Percentiles rank a stretch among this genome's conserved stretches.
These are phyloP conservation scores for Tetragonula clypearis DNA, from an alignment of 1,140 invertebrate species.

Conservation along the genomic window DNA sequence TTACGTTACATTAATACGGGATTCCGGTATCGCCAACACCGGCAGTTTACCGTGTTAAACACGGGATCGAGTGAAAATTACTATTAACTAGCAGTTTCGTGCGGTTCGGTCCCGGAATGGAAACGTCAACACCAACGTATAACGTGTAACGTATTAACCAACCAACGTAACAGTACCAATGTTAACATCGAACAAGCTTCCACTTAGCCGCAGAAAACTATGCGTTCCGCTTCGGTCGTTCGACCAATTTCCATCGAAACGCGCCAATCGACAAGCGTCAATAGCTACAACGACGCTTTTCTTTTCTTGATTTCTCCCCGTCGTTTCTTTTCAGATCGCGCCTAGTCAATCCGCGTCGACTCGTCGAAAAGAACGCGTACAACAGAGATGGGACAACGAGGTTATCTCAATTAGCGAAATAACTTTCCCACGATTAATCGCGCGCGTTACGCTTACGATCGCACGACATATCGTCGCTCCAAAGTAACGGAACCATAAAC, in stretches of 20 bases:
- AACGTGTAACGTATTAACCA: background rate
- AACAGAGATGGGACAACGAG: background rate
- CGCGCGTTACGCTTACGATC: conserved; percentile 1
- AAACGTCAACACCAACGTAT: background rate
- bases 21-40: background rate
- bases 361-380: background rate
- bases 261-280: background rate
- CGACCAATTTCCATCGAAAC: conserved; percentile 26
- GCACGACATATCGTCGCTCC: conserved; percentile 29
- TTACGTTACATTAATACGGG: background rate
- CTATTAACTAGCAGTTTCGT: background rate
- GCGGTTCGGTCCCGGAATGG: background rate
- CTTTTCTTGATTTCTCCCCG: background rate
- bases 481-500: conserved; percentile 38
- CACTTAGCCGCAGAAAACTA: conserved; percentile 41
- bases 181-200: background rate
- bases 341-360: background rate
- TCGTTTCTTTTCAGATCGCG: background rate
- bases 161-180: background rate
- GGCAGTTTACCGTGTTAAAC: background rate
- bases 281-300: background rate
- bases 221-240: background rate
- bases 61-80: background rate
- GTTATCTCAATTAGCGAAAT: conserved; percentile 38
- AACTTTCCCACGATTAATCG: conserved; percentile 43